These are phyloP conservation scores for Drosophila pachea DNA, from an alignment of 1,140 invertebrate species.

Conservation along the genomic window DNA sequence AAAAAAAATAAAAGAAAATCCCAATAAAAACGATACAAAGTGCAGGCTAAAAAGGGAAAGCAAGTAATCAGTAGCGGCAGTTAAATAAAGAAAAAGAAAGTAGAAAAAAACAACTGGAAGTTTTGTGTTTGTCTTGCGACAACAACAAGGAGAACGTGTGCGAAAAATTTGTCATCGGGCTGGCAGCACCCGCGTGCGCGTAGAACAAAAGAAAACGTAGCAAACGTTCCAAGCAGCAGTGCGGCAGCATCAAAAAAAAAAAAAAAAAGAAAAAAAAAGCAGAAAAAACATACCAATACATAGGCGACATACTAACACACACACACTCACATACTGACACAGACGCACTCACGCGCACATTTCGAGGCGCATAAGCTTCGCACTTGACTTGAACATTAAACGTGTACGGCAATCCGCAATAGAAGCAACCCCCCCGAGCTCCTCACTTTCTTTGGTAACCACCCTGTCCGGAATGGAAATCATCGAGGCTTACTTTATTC, in stretches of 20 bases:
- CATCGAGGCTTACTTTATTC: conserved; percentile 48
- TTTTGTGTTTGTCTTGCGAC: conserved; percentile 45
- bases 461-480: conserved; percentile 37
- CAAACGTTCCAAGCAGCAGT: conserved; percentile 34
- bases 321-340: conserved; percentile 12
- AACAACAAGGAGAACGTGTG: conserved; percentile 31
- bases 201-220: conserved; percentile 65
- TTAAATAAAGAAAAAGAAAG: conserved; percentile 21
- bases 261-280: conserved; percentile 23
- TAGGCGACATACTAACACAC: conserved; percentile 21
- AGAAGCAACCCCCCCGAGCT: not conserved
- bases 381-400: conserved; percentile 75
- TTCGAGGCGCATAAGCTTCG: conserved; percentile 62
- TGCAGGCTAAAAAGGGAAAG: conserved; percentile 29
- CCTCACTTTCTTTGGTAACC: not conserved
- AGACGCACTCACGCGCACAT: conserved; percentile 54
- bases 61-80: conserved; percentile 32
- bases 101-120: conserved; percentile 44
- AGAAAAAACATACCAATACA: conserved; percentile 38
- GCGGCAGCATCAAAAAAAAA: conserved; percentile 23
- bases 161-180: conserved; percentile 68
- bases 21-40: conserved; percentile 23
- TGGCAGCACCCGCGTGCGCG: conserved; percentile 31
- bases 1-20: conserved; percentile 44
- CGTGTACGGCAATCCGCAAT: conserved; percentile 30